Percentiles rank a stretch among this genome's conserved stretches.
phyloP scores from a whole-genome alignment of 2,113 vertebrate species.

The Phylloscopus trochilus region DNA sequence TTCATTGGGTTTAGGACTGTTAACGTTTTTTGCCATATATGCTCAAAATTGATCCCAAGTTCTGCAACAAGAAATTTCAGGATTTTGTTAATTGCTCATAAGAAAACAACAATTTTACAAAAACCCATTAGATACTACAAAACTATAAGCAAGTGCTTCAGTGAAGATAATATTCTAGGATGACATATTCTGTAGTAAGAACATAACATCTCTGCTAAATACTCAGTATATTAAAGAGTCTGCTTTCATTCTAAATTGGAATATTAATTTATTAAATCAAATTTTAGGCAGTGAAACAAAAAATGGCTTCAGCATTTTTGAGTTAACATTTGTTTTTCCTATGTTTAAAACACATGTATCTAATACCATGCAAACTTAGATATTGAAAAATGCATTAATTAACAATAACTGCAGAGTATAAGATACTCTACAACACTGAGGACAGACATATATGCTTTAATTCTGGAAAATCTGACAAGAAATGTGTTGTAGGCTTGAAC shows the following conservation, averaged over 20 bases:
- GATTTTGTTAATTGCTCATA: background rate
- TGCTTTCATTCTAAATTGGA: background rate
- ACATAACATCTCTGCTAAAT: background rate
- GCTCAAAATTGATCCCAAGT: conserved; percentile 89
- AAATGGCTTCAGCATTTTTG: background rate
- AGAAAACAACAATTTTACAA: background rate
- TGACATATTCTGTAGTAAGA: background rate
- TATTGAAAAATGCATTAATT: background rate
- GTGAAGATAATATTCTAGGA: background rate
- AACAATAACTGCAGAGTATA: background rate
- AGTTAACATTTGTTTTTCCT: background rate
- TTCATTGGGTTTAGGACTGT: conserved; percentile 88
- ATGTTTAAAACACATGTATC: background rate
- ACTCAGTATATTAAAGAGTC: background rate
- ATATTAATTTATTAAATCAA: background rate
- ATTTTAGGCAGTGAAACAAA: background rate
- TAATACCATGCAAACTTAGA: background rate
- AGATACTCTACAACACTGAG: background rate
- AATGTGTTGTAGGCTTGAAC: background rate
- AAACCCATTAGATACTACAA: background rate
- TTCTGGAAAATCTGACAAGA: background rate
- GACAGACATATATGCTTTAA: background rate
- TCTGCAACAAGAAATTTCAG: conserved; percentile 70
- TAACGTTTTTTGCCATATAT: conserved; percentile 91
- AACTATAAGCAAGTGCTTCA: background rate